These are phyloP conservation scores for Echinarachnius parma DNA, from an alignment of 53 echinoderm and acorn worm species.

Conservation along the genomic window DNA sequence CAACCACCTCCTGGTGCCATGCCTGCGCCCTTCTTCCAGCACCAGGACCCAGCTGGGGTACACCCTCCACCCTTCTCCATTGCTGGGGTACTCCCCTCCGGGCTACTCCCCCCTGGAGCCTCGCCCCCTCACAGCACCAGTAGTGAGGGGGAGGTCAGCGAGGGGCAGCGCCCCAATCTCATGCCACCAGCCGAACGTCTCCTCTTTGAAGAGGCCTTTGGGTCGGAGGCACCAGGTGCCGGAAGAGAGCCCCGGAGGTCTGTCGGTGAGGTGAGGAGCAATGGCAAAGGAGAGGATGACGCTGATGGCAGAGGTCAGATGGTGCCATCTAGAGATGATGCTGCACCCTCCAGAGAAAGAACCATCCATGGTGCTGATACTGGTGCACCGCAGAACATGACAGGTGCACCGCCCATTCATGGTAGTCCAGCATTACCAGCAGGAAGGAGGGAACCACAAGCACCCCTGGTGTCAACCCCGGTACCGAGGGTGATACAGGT, in stretches of 20 bases:
- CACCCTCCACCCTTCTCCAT: no score
- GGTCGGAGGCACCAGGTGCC: slow-evolving; percentile 35
- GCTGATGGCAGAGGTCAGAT: no score
- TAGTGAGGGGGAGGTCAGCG: slow-evolving; percentile 87
- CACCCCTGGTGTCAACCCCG: no score
- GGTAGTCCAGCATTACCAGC: no score
- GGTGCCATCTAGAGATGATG: not conserved
- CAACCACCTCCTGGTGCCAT: slow-evolving; percentile 34
- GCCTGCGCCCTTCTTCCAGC: not conserved
- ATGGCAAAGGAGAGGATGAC: not conserved
- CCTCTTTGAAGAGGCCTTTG: slow-evolving; percentile 54
- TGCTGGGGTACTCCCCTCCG: no score
- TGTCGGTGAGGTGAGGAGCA: slow-evolving; percentile 37
- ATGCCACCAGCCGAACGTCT: slow-evolving; percentile 55
- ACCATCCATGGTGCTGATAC: no score
- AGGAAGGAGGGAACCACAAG: no score
- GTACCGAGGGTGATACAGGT: no score
- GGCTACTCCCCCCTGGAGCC: slow-evolving; percentile 2
- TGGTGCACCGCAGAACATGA: no score
- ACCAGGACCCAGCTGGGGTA: not conserved
- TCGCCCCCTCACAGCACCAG: slow-evolving; percentile 27
- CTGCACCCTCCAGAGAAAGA: not conserved
- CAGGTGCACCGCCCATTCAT: no score
- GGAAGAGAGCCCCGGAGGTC: slow-evolving; percentile 35
- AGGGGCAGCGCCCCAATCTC: slow-evolving; percentile 72